Base-by-base conservation (phyloP, 1,140 invertebrate genomes). In the Neomicropteryx cornuta region DNA sequence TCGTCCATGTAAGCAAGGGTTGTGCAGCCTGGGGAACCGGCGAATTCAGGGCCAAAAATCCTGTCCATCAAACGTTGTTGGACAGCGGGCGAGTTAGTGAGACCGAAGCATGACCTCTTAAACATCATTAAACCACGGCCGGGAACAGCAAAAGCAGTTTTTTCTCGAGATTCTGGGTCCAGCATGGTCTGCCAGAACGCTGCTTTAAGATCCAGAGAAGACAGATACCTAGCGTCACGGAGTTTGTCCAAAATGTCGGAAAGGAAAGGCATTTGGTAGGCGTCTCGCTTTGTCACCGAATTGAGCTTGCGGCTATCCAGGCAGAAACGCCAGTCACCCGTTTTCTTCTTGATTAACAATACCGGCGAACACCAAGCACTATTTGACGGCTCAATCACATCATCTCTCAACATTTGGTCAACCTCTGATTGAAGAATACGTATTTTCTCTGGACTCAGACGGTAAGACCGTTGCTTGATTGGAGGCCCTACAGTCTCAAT, bases 1-100 rank as follows among this genome's bases (percentile, higher is more conserved):
- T 76, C 71, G 45, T 74, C 70, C 0, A 73, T 21, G 36, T 71
- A 57, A 2, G 44, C 45, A 29, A 57, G 56, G 0, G 53, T 47
- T n/a, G n/a, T n/a, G n/a, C n/a, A n/a, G n/a, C n/a, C n/a, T n/a
- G n/a, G n/a, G 5, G 45, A 45, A 0, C 23, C 8, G 5, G 49
- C 46, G 13, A 55, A 46, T 8, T 55, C 43, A 2, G 42, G 22
- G 10, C 36, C 32, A 14, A 37, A 40, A 18, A 55, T 44, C 1
- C 41, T 32, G 14, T 27, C 6, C 32, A 54, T 49, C 0, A 52
- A 41, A 2, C 44, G 39, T 10, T 39, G 31, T 16, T 32, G 43
- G 5, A 39, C 43, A 18, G 44, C 27, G 2, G 44, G 41, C 10
- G 43, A 31, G 18, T 46, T 42, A 20, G 10, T 19, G 3, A 42